phyloP scores from a whole-genome alignment of 2,113 vertebrate genomes.

The Upupa epops region DNA sequence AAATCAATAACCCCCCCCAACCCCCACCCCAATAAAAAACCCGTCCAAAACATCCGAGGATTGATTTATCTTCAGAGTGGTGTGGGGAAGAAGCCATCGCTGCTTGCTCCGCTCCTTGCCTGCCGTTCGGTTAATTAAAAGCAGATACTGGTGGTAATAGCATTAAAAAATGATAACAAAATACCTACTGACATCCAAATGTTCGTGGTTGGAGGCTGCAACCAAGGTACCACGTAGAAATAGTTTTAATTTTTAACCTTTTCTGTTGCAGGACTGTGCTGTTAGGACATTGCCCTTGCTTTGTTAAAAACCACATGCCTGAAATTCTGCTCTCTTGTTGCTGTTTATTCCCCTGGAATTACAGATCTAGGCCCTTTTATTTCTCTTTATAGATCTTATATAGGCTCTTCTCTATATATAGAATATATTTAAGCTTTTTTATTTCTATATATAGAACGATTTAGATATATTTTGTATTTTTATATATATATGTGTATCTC shows the following conservation, averaged over 20 bases:
- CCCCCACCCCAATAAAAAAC: too few relatives aligned
- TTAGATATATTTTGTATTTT: neutral
- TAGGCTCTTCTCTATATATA: too few relatives aligned
- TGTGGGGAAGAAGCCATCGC: neutral
- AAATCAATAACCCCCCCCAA: neutral
- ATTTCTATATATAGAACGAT: neutral
- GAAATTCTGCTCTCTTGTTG: neutral
- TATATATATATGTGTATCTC: neutral
- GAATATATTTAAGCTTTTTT: neutral
- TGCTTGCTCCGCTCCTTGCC: neutral
- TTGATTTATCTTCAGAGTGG: neutral
- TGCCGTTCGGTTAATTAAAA: conserved; percentile 17
- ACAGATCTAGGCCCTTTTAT: neutral
- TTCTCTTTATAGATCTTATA: neutral
- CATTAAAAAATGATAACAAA: neutral
- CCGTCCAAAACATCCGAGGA: neutral
- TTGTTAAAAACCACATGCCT: neutral
- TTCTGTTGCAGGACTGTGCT: neutral
- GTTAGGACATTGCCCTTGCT: neutral
- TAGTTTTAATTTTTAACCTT: neutral
- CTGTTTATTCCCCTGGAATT: neutral
- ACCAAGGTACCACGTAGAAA: neutral
- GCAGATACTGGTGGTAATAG: neutral
- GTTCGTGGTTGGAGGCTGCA: neutral
- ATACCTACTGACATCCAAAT: neutral